phyloP scores from a whole-genome alignment of 2,888 invertebrate genomes.

The Lomographa bimaculata region DNA sequence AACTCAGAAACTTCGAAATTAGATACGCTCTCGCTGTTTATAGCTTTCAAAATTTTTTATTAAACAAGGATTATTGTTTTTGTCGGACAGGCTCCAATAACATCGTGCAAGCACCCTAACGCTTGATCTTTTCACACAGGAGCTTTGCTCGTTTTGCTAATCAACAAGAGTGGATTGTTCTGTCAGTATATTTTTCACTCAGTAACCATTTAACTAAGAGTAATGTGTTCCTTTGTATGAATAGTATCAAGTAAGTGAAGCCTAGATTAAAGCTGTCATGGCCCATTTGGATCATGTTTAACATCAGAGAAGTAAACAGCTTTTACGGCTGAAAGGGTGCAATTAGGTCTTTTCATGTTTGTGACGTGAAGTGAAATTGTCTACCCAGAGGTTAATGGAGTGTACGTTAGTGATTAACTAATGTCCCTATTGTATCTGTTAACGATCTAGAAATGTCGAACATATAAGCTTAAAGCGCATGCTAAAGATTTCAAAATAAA shows the following conservation, averaged over 20 bases:
- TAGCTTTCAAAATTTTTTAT: too few relatives aligned
- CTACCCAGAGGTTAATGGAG: too few relatives aligned
- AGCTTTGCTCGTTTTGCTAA: conserved; percentile 60
- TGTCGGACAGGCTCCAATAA: too few relatives aligned
- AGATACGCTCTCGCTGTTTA: too few relatives aligned
- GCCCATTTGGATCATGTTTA: conserved; percentile 8
- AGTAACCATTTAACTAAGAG: conserved; percentile 29
- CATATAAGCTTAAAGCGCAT: too few relatives aligned
- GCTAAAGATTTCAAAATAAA: too few relatives aligned
- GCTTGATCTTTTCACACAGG: conserved; percentile 41
- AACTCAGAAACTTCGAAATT: too few relatives aligned
- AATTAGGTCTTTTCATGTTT: neutral
- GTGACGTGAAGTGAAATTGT: neutral
- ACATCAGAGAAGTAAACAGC: conserved; percentile 4
- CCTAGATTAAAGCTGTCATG: conserved; percentile 20
- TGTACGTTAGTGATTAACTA: too few relatives aligned
- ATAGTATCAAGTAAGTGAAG: conserved; percentile 12
- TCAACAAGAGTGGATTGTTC: conserved; percentile 65
- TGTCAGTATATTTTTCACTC: conserved; percentile 60
- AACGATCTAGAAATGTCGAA: too few relatives aligned
- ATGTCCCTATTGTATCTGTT: too few relatives aligned
- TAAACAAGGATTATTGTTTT: too few relatives aligned
- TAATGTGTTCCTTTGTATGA: conserved; percentile 9
- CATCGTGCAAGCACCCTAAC: conserved; percentile 36
- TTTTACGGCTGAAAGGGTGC: conserved; percentile 7